Evolutionary conservation across 1,140 invertebrate species (phyloP).

Genomic region (Cydia amplana): DNA sequence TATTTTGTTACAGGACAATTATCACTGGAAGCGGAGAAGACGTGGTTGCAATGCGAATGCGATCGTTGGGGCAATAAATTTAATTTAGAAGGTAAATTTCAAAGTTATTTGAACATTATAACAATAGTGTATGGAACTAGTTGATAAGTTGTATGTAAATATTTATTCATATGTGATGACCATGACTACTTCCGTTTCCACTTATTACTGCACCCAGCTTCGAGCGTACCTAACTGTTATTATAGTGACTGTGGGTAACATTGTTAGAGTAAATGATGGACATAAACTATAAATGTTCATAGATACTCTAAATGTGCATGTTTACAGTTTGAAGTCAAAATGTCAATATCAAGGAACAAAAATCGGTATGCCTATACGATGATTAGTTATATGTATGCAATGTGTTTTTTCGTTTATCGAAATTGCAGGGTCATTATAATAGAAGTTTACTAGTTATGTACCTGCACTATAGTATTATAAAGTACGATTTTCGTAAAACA

Average conservation of each 20-base stretch:
- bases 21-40: constrained; percentile 91
- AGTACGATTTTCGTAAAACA: constrained; percentile 8
- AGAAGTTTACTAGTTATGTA: neutral
- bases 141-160: neutral
- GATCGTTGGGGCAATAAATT: constrained; percentile 90
- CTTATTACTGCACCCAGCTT: neutral
- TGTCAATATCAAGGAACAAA: too few relatives aligned
- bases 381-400: too few relatives aligned
- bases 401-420: too few relatives aligned
- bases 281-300: neutral
- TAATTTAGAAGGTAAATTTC: constrained; percentile 87
- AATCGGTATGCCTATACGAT: too few relatives aligned
- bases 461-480: neutral
- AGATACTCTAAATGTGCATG: too few relatives aligned
- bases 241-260: neutral
- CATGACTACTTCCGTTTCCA: neutral
- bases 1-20: constrained; percentile 85
- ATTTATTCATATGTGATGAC: neutral
- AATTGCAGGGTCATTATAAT: too few relatives aligned
- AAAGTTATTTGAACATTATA: constrained; percentile 16
- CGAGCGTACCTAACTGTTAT: neutral
- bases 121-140: neutral
- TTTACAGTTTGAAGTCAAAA: too few relatives aligned
- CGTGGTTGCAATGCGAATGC: constrained; percentile 93
- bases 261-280: neutral